phyloP scores from a whole-genome alignment of 2,888 invertebrate genomes.

The Stomorhina lunata region DNA sequence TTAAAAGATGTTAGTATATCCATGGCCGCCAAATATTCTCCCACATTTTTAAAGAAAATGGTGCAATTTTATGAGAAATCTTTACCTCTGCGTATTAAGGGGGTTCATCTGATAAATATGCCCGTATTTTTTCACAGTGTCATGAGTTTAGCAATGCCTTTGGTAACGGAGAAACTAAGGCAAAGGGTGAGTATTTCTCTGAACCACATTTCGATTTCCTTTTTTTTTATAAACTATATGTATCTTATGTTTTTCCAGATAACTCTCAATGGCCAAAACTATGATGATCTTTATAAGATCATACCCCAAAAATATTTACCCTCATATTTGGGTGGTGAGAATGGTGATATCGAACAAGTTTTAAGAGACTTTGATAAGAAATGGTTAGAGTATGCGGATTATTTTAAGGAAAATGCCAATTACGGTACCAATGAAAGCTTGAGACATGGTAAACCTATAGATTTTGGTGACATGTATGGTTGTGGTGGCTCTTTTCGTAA shows the following conservation, averaged over 20 bases:
- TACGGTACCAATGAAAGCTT: constrained; percentile 72
- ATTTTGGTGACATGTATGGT: constrained; percentile 72
- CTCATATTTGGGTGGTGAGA: constrained; percentile 83
- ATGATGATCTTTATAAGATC: constrained; percentile 76
- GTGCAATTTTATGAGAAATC: constrained; percentile 82
- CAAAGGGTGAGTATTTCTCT: constrained; percentile 81
- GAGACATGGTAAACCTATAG: constrained; percentile 69
- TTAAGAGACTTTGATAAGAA: constrained; percentile 68
- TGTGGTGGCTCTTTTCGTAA: constrained; percentile 73
- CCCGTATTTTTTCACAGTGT: constrained; percentile 81
- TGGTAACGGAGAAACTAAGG: constrained; percentile 83
- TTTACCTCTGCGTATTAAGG: constrained; percentile 83
- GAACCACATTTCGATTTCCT: not conserved
- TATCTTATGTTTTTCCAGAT: constrained; percentile 80
- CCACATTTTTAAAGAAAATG: constrained; percentile 82
- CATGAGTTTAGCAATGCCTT: constrained; percentile 81
- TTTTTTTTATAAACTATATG: no score
- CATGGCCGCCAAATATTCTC: constrained; percentile 82
- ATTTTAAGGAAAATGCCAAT: constrained; percentile 73
- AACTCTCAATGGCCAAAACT: constrained; percentile 82
- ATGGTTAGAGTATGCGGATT: constrained; percentile 69
- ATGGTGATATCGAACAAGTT: constrained; percentile 72
- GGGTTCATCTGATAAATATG: constrained; percentile 83
- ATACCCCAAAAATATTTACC: constrained; percentile 83
- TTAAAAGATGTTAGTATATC: constrained; percentile 81